phyloP scores from a whole-genome alignment of 2,113 vertebrate species.

The Phrynocephalus versicolor region DNA sequence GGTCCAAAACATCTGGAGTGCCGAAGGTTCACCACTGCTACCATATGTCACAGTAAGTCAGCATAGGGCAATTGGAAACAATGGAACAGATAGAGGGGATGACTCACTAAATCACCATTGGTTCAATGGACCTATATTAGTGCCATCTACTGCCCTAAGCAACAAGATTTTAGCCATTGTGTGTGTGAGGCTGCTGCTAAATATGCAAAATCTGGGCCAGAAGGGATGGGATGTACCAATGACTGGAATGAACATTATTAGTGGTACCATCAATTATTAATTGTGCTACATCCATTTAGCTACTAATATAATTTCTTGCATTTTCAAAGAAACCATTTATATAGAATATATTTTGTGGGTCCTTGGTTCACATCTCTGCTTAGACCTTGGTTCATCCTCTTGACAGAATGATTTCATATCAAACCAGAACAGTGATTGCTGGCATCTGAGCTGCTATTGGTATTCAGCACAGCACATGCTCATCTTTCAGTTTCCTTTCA shows the following conservation, averaged over 20 bases:
- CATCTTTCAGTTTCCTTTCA: constrained; percentile 29
- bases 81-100: too few species aligned
- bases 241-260: too few species aligned
- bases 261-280: background rate
- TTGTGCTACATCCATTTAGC: background rate
- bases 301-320: too few species aligned
- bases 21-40: too few species aligned
- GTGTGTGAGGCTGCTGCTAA: background rate
- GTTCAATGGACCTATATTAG: too few species aligned
- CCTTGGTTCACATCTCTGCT: constrained; percentile 30
- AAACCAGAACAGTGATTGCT: constrained; percentile 2
- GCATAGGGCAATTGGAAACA: too few species aligned
- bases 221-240: background rate
- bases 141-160: too few species aligned
- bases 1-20: too few species aligned
- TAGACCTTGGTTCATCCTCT: constrained; percentile 31
- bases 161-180: background rate
- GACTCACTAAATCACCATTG: too few species aligned
- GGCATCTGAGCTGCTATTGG: constrained; percentile 34
- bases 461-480: constrained; percentile 13
- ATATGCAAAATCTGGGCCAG: background rate
- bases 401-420: constrained; percentile 42
- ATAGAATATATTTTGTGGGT: constrained; percentile 21
- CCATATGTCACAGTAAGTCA: too few species aligned
- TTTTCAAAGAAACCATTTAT: constrained; percentile 17